Evolutionary conservation across 1,140 invertebrate species (phyloP).

Genomic region (Drosophila athabasca): DNA sequence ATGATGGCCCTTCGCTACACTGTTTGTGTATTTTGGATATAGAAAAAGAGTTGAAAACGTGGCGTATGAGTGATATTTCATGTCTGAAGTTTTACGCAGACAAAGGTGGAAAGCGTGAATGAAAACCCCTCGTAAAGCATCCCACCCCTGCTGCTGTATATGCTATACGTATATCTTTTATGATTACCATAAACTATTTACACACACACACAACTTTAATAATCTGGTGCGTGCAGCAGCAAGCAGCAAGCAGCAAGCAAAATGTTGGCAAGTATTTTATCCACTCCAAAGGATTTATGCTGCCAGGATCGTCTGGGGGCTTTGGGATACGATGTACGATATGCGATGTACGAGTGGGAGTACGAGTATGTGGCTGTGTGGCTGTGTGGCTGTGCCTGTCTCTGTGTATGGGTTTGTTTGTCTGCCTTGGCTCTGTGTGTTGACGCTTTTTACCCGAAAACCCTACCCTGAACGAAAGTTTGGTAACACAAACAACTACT

Average conservation of each 20-base stretch:
- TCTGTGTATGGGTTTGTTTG: constrained; percentile 20
- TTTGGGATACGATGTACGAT: background rate
- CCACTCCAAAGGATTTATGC: constrained; percentile 64
- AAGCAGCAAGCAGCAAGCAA: constrained; percentile 27
- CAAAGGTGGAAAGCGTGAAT: background rate
- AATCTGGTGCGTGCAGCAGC: constrained; percentile 45
- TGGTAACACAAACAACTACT: constrained; percentile 62
- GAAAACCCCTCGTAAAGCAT: constrained; percentile 39
- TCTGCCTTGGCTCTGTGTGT: constrained; percentile 35
- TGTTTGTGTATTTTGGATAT: background rate
- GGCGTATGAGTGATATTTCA: constrained; percentile 79
- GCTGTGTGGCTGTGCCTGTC: no score
- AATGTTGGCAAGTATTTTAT: constrained; percentile 59
- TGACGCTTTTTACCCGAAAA: constrained; percentile 30
- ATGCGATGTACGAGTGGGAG: no score
- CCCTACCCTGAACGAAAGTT: constrained; percentile 33
- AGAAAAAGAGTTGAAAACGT: constrained; percentile 29
- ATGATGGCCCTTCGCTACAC: background rate
- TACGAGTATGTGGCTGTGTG: no score
- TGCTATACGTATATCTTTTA: constrained; percentile 56
- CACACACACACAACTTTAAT: constrained; percentile 66
- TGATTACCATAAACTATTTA: constrained; percentile 80
- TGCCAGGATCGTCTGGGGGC: constrained; percentile 19
- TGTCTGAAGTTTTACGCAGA: constrained; percentile 55
- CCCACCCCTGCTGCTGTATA: no score